Conservation (phyloP, 2,888 invertebrate genomes). For the Limenitis camilla region DNA sequence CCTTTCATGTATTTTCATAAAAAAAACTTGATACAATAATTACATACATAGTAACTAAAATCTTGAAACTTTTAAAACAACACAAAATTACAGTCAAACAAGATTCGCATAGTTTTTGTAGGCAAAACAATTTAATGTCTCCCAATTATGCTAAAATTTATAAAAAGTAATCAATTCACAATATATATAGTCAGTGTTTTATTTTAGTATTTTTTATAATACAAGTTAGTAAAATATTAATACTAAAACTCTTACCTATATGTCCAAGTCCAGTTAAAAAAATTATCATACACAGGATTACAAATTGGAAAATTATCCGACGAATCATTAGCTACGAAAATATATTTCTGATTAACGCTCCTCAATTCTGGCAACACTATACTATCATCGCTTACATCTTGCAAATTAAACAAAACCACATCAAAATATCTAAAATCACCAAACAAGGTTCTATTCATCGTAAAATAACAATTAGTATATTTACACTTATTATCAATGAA, state of each 20-base stretch:
- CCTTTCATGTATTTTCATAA: too few relatives aligned
- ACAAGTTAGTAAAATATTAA: background rate
- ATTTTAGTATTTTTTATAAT: too few relatives aligned
- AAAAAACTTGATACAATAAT: too few relatives aligned
- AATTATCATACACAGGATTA: constrained; percentile 41
- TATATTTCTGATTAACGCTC: constrained; percentile 46
- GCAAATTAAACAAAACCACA: constrained; percentile 48
- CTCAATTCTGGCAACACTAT: constrained; percentile 35
- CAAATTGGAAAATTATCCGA: constrained; percentile 54
- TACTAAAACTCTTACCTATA: constrained; percentile 40
- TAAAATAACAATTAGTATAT: constrained; percentile 49
- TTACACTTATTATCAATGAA: constrained; percentile 39
- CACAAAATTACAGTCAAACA: too few relatives aligned
- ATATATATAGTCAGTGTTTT: too few relatives aligned
- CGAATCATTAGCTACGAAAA: constrained; percentile 55
- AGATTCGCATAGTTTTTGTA: too few relatives aligned
- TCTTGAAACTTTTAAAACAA: too few relatives aligned
- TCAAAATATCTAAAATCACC: constrained; percentile 50
- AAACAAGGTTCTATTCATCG: constrained; percentile 42
- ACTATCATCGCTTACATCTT: constrained; percentile 34
- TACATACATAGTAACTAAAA: too few relatives aligned
- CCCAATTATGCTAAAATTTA: too few relatives aligned
- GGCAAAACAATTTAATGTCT: too few relatives aligned
- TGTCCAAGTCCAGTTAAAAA: constrained; percentile 66
- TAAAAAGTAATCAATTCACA: too few relatives aligned